Conservation (phyloP, 2,113 vertebrate genomes). For the Chamaea fasciata region DNA sequence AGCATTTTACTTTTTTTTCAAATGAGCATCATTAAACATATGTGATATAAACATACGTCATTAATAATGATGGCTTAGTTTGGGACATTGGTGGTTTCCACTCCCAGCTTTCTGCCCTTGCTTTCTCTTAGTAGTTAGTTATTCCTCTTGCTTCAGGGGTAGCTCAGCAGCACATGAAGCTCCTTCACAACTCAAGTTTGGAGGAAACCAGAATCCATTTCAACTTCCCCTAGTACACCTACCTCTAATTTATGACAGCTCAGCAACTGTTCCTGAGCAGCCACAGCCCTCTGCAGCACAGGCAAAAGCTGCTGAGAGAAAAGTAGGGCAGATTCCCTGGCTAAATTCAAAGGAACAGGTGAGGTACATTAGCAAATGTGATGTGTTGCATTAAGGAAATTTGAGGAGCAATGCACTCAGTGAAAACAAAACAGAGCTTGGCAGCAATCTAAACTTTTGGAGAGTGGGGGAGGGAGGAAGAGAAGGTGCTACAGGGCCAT, state of each 20-base stretch:
- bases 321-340: not conserved
- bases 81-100: not conserved
- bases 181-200: not conserved
- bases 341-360: not conserved
- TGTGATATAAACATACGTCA: too few relatives aligned
- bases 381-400: not conserved
- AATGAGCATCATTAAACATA: not conserved
- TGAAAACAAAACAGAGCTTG: not conserved
- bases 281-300: not conserved
- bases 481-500: not conserved
- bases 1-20: not conserved
- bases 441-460: not conserved
- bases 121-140: not conserved
- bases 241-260: constrained; percentile 1
- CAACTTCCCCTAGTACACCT: not conserved
- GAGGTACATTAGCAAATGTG: not conserved
- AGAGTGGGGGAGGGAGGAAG: not conserved
- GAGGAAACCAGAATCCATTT: not conserved
- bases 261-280: not conserved
- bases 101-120: not conserved
- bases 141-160: not conserved
- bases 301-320: not conserved
- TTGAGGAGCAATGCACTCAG: not conserved
- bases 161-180: not conserved
- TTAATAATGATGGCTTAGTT: not conserved